phyloP scores from a whole-genome alignment of 2,113 vertebrate genomes.

The Halichoeres trimaculatus region DNA sequence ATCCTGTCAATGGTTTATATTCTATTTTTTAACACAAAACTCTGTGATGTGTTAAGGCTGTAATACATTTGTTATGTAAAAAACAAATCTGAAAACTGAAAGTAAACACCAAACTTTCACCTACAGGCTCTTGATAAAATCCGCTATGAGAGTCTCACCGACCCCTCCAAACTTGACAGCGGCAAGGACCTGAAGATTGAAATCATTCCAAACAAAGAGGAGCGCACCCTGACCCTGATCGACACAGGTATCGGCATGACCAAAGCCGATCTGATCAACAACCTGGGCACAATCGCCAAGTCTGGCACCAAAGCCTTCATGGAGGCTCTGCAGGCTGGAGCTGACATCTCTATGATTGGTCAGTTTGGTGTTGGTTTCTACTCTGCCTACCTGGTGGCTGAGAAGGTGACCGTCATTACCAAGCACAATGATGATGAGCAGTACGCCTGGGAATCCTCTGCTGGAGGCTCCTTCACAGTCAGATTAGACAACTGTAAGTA shows the following conservation, averaged over 20 bases:
- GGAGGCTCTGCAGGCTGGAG: constrained; percentile 87
- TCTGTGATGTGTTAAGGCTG: not conserved
- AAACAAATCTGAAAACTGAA: not conserved
- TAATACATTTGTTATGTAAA: not conserved
- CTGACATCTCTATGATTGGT: constrained; percentile 88
- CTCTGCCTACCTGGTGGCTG: constrained; percentile 86
- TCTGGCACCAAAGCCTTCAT: constrained; percentile 88
- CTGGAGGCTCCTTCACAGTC: constrained; percentile 87
- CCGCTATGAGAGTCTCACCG: constrained; percentile 86
- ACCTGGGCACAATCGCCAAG: constrained; percentile 87
- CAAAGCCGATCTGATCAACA: constrained; percentile 87
- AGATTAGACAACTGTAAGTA: constrained; percentile 77
- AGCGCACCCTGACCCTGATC: constrained; percentile 78
- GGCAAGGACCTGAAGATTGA: constrained; percentile 88
- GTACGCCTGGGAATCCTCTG: constrained; percentile 86
- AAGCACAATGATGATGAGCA: constrained; percentile 88
- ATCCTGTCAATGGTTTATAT: not conserved
- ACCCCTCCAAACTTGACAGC: constrained; percentile 83
- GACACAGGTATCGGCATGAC: constrained; percentile 88
- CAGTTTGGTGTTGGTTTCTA: constrained; percentile 89
- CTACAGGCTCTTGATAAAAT: constrained; percentile 86
- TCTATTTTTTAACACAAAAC: not conserved
- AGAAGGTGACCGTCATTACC: constrained; percentile 85
- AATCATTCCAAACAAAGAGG: constrained; percentile 82
- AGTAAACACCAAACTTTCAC: not conserved